Conservation (phyloP, 2,888 invertebrate species). For the Mylabris sibirica region DNA sequence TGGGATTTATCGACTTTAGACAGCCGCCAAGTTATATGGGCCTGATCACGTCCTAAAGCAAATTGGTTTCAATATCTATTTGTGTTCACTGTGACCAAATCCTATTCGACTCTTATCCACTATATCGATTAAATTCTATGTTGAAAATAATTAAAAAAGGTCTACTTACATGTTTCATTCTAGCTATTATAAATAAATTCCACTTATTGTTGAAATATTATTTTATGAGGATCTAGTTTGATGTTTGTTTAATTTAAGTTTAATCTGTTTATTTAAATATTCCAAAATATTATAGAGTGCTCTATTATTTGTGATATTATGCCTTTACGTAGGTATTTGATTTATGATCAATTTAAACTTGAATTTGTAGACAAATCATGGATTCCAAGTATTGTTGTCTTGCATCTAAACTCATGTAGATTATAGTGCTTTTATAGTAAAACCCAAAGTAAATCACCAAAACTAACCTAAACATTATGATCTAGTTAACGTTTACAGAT, state of each 20-base stretch:
- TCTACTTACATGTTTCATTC: background rate
- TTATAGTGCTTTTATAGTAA: constrained; percentile 25
- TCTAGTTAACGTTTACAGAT: constrained; percentile 39
- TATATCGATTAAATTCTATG: background rate
- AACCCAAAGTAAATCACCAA: constrained; percentile 33
- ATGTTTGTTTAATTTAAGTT: background rate
- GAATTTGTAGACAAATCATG: background rate
- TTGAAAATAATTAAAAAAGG: background rate
- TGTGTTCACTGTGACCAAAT: constrained; percentile 27
- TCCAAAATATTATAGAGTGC: background rate
- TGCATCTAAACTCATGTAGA: constrained; percentile 25
- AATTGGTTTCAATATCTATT: constrained; percentile 53
- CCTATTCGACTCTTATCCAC: constrained; percentile 7
- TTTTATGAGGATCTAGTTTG: background rate
- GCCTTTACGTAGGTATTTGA: background rate
- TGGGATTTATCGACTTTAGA: constrained; percentile 50
- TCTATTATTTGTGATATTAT: background rate
- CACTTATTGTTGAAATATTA: background rate
- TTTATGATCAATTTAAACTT: background rate
- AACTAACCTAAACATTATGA: constrained; percentile 36
- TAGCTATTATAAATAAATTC: background rate
- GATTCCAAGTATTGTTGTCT: constrained; percentile 11
- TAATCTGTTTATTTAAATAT: background rate
- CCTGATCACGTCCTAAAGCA: constrained; percentile 51
- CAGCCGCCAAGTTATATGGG: constrained; percentile 38